These are phyloP conservation scores for Palythoa grandiflora DNA, from an alignment of 92 coral and sea anemone species.

Conservation along the genomic window DNA sequence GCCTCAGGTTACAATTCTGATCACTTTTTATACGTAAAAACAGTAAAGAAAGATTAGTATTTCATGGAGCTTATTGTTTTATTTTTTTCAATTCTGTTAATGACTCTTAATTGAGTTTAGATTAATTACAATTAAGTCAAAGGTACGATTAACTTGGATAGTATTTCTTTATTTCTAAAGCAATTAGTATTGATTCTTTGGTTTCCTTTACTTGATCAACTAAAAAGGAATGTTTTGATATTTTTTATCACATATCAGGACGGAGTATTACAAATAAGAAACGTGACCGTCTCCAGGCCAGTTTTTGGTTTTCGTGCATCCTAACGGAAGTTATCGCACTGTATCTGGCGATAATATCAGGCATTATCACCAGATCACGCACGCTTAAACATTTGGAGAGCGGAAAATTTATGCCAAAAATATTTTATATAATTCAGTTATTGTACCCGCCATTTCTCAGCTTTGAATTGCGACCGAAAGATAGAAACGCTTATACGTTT, in stretches of 20 bases:
- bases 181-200: not conserved
- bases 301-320: not conserved
- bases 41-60: no score
- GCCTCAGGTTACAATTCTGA: no score
- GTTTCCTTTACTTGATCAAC: not conserved
- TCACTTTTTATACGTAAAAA: no score
- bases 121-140: no score
- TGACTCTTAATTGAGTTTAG: no score
- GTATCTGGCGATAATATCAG: not conserved
- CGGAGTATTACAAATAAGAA: not conserved
- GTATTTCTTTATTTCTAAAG: no score
- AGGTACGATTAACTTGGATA: no score
- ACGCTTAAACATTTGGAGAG: not conserved
- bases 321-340: not conserved
- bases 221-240: not conserved
- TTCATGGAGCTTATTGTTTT: no score
- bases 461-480: no score
- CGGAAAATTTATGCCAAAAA: not conserved
- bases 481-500: no score
- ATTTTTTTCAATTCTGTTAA: no score
- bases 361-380: not conserved
- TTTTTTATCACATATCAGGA: not conserved
- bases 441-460: no score
- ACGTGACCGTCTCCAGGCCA: not conserved
- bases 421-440: not conserved